Evolutionary conservation across 2,113 vertebrate genomes (phyloP).

Genomic region (Alectura lathami): DNA sequence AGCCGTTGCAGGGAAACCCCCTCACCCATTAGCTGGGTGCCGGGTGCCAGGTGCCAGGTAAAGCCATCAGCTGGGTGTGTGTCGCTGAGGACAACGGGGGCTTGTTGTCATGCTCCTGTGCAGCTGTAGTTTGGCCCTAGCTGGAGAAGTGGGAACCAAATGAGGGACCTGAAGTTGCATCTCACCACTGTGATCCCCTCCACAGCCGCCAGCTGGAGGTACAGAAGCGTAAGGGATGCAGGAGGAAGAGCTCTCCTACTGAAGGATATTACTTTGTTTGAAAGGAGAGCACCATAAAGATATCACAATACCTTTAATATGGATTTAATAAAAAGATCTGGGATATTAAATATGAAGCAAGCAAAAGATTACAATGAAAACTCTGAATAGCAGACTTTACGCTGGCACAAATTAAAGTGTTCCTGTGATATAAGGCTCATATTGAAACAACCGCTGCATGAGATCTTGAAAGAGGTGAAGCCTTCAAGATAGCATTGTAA

Average conservation of each 20-base stretch:
- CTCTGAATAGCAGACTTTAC: not conserved
- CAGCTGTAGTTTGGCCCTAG: not conserved
- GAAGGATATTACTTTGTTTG: not conserved
- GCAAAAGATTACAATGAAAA: slow-evolving; percentile 10
- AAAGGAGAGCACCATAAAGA: not conserved
- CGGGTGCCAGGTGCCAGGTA: not conserved
- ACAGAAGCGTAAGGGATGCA: not conserved
- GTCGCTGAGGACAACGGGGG: not conserved
- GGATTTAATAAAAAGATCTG: slow-evolving; percentile 51
- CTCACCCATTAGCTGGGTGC: not conserved
- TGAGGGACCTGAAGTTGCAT: not conserved
- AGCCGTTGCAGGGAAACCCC: not conserved
- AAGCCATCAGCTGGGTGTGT: not conserved
- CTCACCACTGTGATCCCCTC: fast-evolving
- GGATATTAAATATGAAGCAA: slow-evolving; percentile 24
- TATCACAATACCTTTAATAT: slow-evolving; percentile 37
- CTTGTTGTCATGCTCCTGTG: not conserved
- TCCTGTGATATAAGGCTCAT: not conserved
- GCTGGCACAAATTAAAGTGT: not conserved
- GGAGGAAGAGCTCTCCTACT: not conserved
- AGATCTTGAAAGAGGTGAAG: slow-evolving; percentile 28
- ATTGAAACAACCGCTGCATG: not conserved
- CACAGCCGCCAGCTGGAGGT: not conserved
- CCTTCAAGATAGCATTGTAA: not conserved
- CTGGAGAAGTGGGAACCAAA: not conserved